phyloP scores from a whole-genome alignment of 2,888 invertebrate genomes.

The Melinaea marsaeus region DNA sequence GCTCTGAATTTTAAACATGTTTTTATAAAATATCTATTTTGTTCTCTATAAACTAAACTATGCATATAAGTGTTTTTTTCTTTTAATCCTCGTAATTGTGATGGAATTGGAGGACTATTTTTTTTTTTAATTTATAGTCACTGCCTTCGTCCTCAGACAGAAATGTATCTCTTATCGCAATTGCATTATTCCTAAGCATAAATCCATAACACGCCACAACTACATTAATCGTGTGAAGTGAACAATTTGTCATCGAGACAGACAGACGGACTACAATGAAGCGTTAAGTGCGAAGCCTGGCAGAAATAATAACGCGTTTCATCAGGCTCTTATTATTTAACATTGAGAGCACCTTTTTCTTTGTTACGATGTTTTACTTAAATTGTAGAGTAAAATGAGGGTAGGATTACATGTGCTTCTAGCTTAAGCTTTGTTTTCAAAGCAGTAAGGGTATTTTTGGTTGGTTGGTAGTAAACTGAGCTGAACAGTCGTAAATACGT shows the following conservation, averaged over 20 bases:
- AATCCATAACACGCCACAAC: constrained; percentile 50
- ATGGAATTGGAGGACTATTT: background rate
- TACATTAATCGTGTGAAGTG: constrained; percentile 60
- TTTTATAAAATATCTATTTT: background rate
- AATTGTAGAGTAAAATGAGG: constrained; percentile 28
- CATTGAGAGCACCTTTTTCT: constrained; percentile 26
- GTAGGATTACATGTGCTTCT: constrained; percentile 18
- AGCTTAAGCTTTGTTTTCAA: constrained; percentile 11
- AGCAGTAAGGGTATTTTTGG: constrained; percentile 23
- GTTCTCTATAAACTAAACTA: too few species aligned
- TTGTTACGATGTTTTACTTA: constrained; percentile 25
- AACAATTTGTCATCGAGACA: constrained; percentile 63
- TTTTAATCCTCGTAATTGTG: too few species aligned
- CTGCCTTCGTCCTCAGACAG: background rate
- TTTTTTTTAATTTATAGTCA: background rate
- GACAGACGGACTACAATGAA: constrained; percentile 46
- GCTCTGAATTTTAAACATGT: constrained; percentile 4
- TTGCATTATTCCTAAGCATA: constrained; percentile 36
- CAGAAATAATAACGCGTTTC: constrained; percentile 22
- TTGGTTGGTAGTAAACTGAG: constrained; percentile 13
- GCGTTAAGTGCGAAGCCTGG: constrained; percentile 34
- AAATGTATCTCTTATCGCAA: constrained; percentile 12
- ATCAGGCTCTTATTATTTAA: constrained; percentile 20
- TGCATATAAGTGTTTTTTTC: too few species aligned
- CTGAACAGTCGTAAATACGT: constrained; percentile 25